Evolutionary conservation across 92 coral and sea anemone species (phyloP).

Genomic region (Actinernus sp.): DNA sequence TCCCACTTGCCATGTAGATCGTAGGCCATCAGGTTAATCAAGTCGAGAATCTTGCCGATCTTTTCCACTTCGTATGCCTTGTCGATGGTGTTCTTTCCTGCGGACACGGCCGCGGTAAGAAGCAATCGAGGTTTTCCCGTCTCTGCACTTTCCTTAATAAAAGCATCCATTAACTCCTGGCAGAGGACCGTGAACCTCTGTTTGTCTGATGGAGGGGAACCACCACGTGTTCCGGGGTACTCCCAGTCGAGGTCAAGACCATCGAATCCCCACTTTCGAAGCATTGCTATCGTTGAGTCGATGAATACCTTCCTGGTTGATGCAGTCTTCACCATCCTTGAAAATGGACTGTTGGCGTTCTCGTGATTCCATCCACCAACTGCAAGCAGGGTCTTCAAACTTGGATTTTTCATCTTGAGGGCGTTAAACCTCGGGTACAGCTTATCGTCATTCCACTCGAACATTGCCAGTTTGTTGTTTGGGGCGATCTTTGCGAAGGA

Average conservation of each 20-base stretch:
- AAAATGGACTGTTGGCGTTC: constrained; percentile 80
- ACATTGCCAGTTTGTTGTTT: constrained; percentile 62
- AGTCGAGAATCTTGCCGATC: constrained; percentile 73
- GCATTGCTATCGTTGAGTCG: constrained; percentile 64
- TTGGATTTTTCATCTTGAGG: constrained; percentile 59
- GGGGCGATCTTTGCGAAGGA: constrained; percentile 86
- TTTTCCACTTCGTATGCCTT: constrained; percentile 75
- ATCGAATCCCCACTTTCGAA: constrained; percentile 81
- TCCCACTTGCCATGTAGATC: constrained; percentile 96
- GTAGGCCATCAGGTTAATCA: constrained; percentile 91
- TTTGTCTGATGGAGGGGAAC: constrained; percentile 85
- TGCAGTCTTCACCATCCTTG: constrained; percentile 85
- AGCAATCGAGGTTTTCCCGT: constrained; percentile 73
- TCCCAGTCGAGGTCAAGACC: constrained; percentile 97
- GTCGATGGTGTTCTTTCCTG: constrained; percentile 71
- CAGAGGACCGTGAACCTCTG: constrained; percentile 83
- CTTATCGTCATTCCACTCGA: constrained; percentile 92
- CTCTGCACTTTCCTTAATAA: constrained; percentile 63
- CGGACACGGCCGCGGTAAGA: constrained; percentile 89
- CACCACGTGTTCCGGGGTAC: constrained; percentile 83
- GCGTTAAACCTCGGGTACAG: constrained; percentile 72
- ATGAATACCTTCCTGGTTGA: constrained; percentile 79
- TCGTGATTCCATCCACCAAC: constrained; percentile 99
- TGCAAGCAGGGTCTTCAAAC: constrained; percentile 74
- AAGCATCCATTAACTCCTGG: constrained; percentile 83